Base-by-base conservation (phyloP, 2,113 vertebrate genomes). In the Hyperopisus bebe region DNA sequence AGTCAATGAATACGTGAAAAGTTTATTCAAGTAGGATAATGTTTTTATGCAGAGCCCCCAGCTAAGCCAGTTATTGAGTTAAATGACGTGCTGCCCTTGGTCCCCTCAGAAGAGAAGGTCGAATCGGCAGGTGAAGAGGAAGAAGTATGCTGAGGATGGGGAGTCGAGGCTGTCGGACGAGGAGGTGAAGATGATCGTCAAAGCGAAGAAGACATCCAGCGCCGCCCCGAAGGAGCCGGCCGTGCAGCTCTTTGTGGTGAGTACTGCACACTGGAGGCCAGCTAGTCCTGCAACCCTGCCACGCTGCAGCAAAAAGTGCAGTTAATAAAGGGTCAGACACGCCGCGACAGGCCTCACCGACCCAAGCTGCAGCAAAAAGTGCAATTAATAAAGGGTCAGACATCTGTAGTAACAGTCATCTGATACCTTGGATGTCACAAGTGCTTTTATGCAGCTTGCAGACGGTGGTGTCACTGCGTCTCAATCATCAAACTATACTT, bases 121-220 rank as follows among this genome's bases (percentile, higher is more conserved):
- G n/a, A 99, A 99, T 95, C 96, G 98, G 15, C 98, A 99, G 94
- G 95, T 99, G 92, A 99, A 99, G 95, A 96, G 97, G 82, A 99
- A 99, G 96, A 98, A 98, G 90, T 99, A 99, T 0, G 94, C 96
- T 24, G 98, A 99, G 93, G 98, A 99, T 90, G 95, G 95, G 89
- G 98, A 99, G 94, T 96, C 97, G 88, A 97, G 98, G 83, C 93
- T 98, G 53, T 98, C 97, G 0, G 98, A 99, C 90, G 98, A 99
- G 77, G 98, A 99, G 51, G 94, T 96, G 91, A 98, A 98, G 95
- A 96, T 96, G 87, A 95, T 97, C 83, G 95, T 95, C 77, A 99
- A 98, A 96, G 95, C 97, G 15, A 99, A 97, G 94, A 99, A 97
- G 96, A 95, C 94, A 95, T 94, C 91, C 93, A 39, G 94, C 91